Base-by-base conservation (phyloP, 2,888 invertebrate genomes). In the Lasioglossum zephyrum region DNA sequence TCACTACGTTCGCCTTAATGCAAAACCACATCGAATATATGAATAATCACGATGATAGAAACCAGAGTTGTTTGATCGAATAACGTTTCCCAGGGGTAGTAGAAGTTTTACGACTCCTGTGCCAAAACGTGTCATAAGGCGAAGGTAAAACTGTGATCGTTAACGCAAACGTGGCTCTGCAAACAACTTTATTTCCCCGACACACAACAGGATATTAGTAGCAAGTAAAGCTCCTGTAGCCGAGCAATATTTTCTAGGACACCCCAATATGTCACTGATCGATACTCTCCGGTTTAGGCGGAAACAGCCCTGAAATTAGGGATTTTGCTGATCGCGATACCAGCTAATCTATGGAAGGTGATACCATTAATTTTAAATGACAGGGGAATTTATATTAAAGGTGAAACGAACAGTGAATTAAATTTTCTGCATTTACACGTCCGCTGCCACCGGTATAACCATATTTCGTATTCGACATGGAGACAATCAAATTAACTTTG, bases 171-270 rank as follows among this genome's bases (percentile, higher is more conserved):
- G 22, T n/a, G 22, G 63, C 18, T 31, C 6, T 13, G 63, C 16
- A 31, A 66, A 31, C 18, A 36, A 31, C 18, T 36, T 66, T 36
- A 31, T 66, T 66, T 66, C 66, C 66, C 16, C 66, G 16, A 9
- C 8, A 31, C 31, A 66, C 66, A 66, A 66, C 66, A 36, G 66
- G 36, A 36, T 66, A 66, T 66, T 36, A 36, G 36, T 3, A 31
- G 63, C 66, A 31, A 66, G 36, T 2, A 66, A 36, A 66, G 66
- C 36, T 31, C 31, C 66, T 36, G 8, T 18, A 36, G 36, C 36
- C 36, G 66, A 22, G 36, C 18, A 36, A 66, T 66, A 66, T 66
- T 66, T 66, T 66, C 66, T 66, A 36, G 66, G 36, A 22, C 66
- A 9, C 9, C 31, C 36, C 66, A 9, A 66, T 36, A 22, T 66